Base-by-base conservation (phyloP, 1,140 invertebrate species). In the Drosophila saltans region DNA sequence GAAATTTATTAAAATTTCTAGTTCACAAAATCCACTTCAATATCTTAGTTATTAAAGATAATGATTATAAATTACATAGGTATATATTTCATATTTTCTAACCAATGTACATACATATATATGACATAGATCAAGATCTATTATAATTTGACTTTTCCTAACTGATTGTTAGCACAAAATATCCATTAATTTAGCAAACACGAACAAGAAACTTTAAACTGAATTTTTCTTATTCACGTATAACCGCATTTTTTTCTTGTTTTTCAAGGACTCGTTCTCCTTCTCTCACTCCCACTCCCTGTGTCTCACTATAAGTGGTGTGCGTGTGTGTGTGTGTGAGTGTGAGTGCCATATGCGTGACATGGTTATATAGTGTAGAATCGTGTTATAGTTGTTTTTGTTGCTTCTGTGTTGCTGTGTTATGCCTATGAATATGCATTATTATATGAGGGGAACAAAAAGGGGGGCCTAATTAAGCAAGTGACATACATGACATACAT, bases 391-490 rank as follows among this genome's bases (percentile, higher is more conserved):
- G 28, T 21, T 57, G 66, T 52, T 43, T 11, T 10, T 66, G 26
- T 28, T 62, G 40, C n/a, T 16, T 16, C 16, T 16, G 16, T 45
- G 39, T 33, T 16, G 60, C 40, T 33, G 28, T 41, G 45, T 41
- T 48, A 16, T 33, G 59, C 68, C 73, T 74, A 81, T 81, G 79
- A 77, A 81, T 81, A 81, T 81, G 79, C 79, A 81, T 81, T 81
- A 81, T 81, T 80, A 80, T 80, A 81, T 80, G 75, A 70, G 73
- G 16, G 16, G 16, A 16, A 16, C 16, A 16, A 81, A 81, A 79
- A 81, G 79, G 71, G 69, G 36, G 69, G 36, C 62, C 79, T 81
- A 81, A 81, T 81, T 81, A 59, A 81, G 69, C 79, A 78, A 78
- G 69, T 81, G 79, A 81, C 79, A 81, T 81, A 81, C 79, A 81